These are phyloP conservation scores for Thamnophis sirtalis DNA, from an alignment of 2,113 vertebrate genomes.

Conservation along the genomic window DNA sequence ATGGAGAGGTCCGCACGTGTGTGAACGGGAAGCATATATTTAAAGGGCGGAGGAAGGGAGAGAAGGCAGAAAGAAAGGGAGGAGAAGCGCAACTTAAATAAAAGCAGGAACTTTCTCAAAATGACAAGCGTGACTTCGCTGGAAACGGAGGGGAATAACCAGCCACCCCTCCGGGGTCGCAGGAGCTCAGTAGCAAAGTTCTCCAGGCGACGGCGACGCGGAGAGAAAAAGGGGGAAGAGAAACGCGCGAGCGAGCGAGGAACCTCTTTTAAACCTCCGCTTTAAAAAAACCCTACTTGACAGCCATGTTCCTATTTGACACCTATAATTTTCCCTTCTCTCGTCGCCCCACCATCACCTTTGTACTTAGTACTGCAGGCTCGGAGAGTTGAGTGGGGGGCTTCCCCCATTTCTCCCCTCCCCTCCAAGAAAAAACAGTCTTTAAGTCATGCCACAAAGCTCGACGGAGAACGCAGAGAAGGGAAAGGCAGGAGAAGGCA, in stretches of 20 bases:
- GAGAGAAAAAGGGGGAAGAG: not conserved
- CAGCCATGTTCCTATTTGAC: conserved; percentile 90
- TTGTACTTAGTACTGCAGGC: conserved; percentile 57
- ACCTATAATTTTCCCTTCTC: conserved; percentile 61
- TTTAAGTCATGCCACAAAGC: not conserved
- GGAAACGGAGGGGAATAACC: not conserved
- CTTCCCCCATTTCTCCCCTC: not conserved
- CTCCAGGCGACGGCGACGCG: not conserved
- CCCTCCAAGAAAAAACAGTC: not conserved
- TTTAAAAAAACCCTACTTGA: conserved; percentile 70
- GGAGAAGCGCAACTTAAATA: not conserved
- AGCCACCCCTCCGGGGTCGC: not conserved
- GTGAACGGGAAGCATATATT: not conserved
- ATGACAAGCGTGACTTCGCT: not conserved
- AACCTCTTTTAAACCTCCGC: not conserved
- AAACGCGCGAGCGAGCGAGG: not conserved
- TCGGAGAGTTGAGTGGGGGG: not conserved
- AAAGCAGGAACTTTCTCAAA: not conserved
- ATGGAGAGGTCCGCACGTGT: conserved; percentile 5
- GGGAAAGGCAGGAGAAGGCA: not conserved
- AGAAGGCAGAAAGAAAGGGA: not conserved
- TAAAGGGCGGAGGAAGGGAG: not conserved
- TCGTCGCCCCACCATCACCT: conserved; percentile 34
- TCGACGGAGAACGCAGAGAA: not conserved
- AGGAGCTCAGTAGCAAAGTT: conserved; percentile 29